These are phyloP conservation scores for Daptonema setosum DNA, from an alignment of 2,888 invertebrate genomes.

Conservation along the genomic window DNA sequence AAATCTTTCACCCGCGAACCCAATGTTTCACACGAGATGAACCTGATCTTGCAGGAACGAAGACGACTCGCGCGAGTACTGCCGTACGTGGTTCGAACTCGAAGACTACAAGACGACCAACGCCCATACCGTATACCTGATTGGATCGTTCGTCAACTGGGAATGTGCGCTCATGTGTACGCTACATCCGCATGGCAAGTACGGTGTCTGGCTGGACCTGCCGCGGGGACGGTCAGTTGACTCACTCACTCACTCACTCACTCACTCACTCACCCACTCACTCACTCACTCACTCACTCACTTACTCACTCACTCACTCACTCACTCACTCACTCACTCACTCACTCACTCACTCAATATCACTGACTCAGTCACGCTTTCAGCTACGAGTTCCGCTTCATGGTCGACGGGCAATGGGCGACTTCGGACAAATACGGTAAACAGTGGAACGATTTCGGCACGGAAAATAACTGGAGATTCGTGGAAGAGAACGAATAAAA, in stretches of 20 bases:
- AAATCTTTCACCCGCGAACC: no score
- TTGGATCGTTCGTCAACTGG: conserved; percentile 20
- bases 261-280: background rate
- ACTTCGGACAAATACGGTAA: conserved; percentile 13
- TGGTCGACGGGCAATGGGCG: conserved; percentile 16
- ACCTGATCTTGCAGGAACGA: background rate
- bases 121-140: conserved; percentile 12
- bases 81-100: conserved; percentile 11
- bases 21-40: no score
- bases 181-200: conserved; percentile 8
- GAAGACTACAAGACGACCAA: conserved; percentile 5
- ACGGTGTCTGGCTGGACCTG: conserved; percentile 16
- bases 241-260: background rate
- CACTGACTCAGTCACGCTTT: no score
- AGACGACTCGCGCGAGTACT: background rate
- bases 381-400: conserved; percentile 19
- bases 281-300: background rate
- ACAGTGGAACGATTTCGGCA: conserved; percentile 13
- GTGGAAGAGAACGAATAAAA: conserved; percentile 10
- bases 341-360: background rate
- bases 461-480: conserved; percentile 13
- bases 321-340: background rate
- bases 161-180: conserved; percentile 18
- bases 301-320: background rate
- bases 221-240: conserved; percentile 9